Conservation (phyloP, 2,113 vertebrate genomes). For the Paralichthys olivaceus region DNA sequence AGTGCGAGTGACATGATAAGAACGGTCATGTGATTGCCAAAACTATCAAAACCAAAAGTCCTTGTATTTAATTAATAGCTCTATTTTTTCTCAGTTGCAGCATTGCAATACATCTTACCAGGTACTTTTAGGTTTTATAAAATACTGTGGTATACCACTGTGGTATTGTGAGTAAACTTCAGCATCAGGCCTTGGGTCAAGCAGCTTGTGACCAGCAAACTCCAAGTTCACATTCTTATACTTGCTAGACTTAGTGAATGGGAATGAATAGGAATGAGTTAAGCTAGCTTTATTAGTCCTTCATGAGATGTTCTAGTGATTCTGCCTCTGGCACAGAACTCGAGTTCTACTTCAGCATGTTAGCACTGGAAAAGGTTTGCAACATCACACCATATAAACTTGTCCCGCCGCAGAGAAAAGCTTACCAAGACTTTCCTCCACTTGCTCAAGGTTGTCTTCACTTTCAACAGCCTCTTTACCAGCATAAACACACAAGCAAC, state of each 20-base stretch:
- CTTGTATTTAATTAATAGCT: neutral
- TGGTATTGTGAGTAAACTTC: neutral
- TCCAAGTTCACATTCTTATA: neutral
- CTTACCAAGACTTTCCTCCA: neutral
- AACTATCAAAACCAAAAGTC: neutral
- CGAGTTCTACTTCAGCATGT: conserved; percentile 1
- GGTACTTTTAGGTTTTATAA: too few species aligned
- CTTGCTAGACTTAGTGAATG: neutral
- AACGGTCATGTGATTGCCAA: neutral
- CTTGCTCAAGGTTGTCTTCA: conserved; percentile 12
- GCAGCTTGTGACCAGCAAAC: neutral
- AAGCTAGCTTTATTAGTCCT: neutral
- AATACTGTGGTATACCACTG: too few species aligned
- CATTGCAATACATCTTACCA: too few species aligned
- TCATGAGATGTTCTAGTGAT: conserved; percentile 1
- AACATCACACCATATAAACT: conserved; percentile 16
- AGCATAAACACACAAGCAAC: conserved; percentile 24
- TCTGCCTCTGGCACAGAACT: conserved; percentile 23
- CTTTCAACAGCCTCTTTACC: conserved; percentile 23
- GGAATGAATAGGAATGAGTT: neutral
- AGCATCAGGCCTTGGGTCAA: neutral
- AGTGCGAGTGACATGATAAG: neutral
- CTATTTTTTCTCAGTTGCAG: too few species aligned
- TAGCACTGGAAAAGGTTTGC: conserved; percentile 13
- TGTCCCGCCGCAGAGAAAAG: conserved; percentile 5